These are phyloP conservation scores for Megastigmus dorsalis DNA, from an alignment of 2,888 invertebrate species.

Conservation along the genomic window DNA sequence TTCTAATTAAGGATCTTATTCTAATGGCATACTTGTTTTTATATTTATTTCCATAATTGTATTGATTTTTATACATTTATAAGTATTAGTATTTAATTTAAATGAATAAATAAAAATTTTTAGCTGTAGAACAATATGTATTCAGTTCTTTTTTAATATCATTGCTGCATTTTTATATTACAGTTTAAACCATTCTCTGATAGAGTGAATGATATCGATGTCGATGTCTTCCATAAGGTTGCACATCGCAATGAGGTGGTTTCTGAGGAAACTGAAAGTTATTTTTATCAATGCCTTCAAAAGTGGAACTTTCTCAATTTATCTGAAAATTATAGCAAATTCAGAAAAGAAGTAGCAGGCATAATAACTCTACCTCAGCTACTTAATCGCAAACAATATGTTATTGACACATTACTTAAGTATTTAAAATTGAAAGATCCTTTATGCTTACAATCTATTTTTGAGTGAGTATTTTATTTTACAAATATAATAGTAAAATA, in stretches of 20 bases:
- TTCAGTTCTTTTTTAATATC: neutral
- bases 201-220: conserved; percentile 88
- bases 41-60: neutral
- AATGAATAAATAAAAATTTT: neutral
- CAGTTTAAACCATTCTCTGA: conserved; percentile 93
- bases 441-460: conserved; percentile 85
- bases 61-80: neutral
- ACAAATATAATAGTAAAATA: conserved; percentile 12
- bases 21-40: neutral
- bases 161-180: conserved; percentile 25
- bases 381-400: conserved; percentile 85
- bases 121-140: neutral
- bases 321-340: conserved; percentile 86
- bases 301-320: conserved; percentile 95
- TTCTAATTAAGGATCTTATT: too few relatives aligned
- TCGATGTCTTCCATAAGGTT: conserved; percentile 91
- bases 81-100: neutral
- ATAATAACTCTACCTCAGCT: conserved; percentile 90
- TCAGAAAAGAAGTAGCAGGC: conserved; percentile 84
- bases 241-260: conserved; percentile 83
- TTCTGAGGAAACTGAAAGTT: conserved; percentile 84
- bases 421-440: conserved; percentile 84
- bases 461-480: conserved; percentile 84
- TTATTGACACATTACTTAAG: conserved; percentile 83
- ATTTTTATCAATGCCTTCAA: conserved; percentile 86